These are phyloP conservation scores for Tortricodes alternella DNA, from an alignment of 2,888 invertebrate genomes.

Conservation along the genomic window DNA sequence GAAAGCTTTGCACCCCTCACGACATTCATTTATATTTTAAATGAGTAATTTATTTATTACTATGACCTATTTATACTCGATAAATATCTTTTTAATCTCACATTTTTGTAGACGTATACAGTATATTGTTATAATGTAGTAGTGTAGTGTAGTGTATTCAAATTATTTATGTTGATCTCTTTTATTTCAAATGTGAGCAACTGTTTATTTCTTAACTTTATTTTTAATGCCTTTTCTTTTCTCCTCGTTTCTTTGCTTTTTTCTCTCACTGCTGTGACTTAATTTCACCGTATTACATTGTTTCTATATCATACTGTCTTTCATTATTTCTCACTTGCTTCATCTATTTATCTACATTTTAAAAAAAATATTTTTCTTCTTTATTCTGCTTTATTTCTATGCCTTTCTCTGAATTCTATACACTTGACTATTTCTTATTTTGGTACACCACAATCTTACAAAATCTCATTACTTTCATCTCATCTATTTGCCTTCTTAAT, in stretches of 20 bases:
- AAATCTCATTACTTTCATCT: not conserved
- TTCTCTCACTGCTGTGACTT: not conserved
- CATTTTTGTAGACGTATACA: not conserved
- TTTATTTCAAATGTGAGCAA: no score
- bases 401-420: not conserved
- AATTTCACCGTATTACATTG: constrained; percentile 9
- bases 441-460: not conserved
- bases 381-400: not conserved
- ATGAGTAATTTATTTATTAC: no score
- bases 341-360: no score
- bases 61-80: no score
- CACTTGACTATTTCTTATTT: not conserved
- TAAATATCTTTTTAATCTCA: not conserved
- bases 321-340: constrained; percentile 7
- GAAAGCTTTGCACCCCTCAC: no score
- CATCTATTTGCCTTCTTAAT: not conserved
- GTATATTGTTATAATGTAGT: constrained; percentile 14
- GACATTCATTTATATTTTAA: no score
- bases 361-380: no score
- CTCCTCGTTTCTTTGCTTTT: no score
- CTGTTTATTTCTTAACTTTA: no score
- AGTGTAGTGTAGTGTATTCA: not conserved
- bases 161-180: not conserved
- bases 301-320: constrained; percentile 7
- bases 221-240: no score